A percentile compares a stretch with the other conserved stretches of the same genome.
These are phyloP conservation scores for Aleadryas rufinucha DNA, from an alignment of 2,113 vertebrate genomes.

Conservation along the genomic window DNA sequence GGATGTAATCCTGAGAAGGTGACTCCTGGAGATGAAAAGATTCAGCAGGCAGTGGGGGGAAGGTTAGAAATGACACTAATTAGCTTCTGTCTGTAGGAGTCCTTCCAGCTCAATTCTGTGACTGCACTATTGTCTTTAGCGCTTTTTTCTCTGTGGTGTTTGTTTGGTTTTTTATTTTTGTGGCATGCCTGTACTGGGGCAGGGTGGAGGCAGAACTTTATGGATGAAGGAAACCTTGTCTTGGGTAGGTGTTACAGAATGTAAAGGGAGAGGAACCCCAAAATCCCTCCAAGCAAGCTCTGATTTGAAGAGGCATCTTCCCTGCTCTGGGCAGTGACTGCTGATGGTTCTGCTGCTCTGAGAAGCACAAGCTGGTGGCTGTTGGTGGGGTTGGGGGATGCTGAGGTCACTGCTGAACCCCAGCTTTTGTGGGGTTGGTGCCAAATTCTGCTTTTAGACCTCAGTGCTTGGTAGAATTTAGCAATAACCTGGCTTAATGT, in stretches of 20 bases:
- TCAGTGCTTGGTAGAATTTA: neutral
- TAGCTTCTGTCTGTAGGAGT: neutral
- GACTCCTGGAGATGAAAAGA: neutral
- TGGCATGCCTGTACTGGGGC: neutral
- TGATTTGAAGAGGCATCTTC: fast-evolving
- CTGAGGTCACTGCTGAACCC: fast-evolving
- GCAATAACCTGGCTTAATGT: neutral
- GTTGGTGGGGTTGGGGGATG: neutral
- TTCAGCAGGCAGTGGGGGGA: neutral
- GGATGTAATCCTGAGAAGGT: neutral
- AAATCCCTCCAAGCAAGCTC: neutral
- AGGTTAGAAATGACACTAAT: neutral
- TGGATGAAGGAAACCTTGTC: neutral
- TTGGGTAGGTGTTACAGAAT: neutral
- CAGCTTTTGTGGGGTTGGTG: neutral
- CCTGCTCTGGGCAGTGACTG: neutral
- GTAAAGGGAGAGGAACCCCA: neutral
- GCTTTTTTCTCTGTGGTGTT: too few relatives aligned
- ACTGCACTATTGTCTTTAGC: neutral
- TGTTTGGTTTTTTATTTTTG: neutral
- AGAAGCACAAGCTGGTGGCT: neutral
- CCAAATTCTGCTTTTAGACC: neutral
- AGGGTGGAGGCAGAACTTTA: neutral
- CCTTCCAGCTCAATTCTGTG: neutral
- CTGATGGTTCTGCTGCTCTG: neutral